A percentile compares a stretch with the other conserved stretches of the same genome.
These are phyloP conservation scores for Calliopum simillimum DNA, from an alignment of 2,888 invertebrate genomes.

Conservation along the genomic window DNA sequence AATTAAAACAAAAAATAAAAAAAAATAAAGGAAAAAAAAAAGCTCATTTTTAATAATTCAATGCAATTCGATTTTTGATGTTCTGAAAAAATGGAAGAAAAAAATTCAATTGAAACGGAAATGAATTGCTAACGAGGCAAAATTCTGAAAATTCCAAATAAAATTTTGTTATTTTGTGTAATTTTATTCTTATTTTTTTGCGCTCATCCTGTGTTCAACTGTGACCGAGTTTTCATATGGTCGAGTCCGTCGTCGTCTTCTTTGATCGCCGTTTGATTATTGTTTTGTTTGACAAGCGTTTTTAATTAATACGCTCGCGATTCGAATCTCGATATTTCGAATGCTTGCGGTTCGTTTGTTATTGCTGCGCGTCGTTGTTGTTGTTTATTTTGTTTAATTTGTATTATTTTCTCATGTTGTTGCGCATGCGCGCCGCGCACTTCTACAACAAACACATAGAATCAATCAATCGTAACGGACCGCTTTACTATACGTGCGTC, in stretches of 20 bases:
- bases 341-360: constrained; percentile 29
- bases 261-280: neutral
- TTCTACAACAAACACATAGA: too few species aligned
- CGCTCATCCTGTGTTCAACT: too few species aligned
- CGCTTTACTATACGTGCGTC: too few species aligned
- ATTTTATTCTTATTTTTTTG: neutral
- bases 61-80: neutral
- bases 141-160: neutral
- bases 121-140: neutral
- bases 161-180: neutral
- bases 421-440: constrained; percentile 20
- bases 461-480: too few species aligned
- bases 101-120: constrained; percentile 6
- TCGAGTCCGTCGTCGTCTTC: neutral
- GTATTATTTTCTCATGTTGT: constrained; percentile 14
- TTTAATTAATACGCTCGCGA: constrained; percentile 34
- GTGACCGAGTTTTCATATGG: neutral
- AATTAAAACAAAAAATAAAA: neutral
- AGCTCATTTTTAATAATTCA: neutral
- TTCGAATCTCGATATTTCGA: constrained; percentile 9
- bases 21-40: neutral
- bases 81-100: neutral
- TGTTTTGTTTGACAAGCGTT: constrained; percentile 30
- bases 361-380: constrained; percentile 2
- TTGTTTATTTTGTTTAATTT: constrained; percentile 1